Evolutionary conservation across 2,797 vertebrate species (phyloP).

Genomic region (Anguilla anguilla): DNA sequence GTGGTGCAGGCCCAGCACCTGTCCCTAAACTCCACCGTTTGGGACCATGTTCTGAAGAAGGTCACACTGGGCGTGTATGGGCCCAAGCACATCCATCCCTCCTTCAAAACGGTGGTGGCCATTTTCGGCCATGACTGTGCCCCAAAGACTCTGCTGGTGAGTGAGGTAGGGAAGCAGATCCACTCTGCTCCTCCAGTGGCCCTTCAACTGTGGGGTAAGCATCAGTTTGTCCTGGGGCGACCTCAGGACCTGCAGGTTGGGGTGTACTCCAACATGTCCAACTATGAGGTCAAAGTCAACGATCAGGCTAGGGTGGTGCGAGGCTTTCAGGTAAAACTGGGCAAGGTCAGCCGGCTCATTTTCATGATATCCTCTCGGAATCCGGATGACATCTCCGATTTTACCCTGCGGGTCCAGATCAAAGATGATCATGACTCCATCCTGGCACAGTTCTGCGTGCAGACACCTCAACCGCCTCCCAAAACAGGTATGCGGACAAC

Average conservation of each 20-base stretch:
- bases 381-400: slow-evolving; percentile 82
- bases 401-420: slow-evolving; percentile 88
- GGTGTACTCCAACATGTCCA: slow-evolving; percentile 92
- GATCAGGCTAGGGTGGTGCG: slow-evolving; percentile 83
- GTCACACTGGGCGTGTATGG: slow-evolving; percentile 92
- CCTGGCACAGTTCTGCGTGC: slow-evolving; percentile 92
- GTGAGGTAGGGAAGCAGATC: slow-evolving; percentile 78
- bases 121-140: slow-evolving; percentile 92
- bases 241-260: slow-evolving; percentile 89
- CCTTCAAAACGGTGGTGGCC: slow-evolving; percentile 92
- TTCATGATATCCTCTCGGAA: slow-evolving; percentile 83
- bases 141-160: slow-evolving; percentile 88
- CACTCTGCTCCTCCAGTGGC: slow-evolving; percentile 78
- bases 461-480: slow-evolving; percentile 87
- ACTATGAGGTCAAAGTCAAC: slow-evolving; percentile 82
- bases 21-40: slow-evolving; percentile 81
- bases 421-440: slow-evolving; percentile 86
- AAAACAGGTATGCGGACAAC: slow-evolving; percentile 81
- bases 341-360: slow-evolving; percentile 88
- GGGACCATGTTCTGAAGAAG: slow-evolving; percentile 92
- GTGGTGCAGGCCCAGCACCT: slow-evolving; percentile 81
- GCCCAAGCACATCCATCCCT: slow-evolving; percentile 94
- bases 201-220: slow-evolving; percentile 94
- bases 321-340: slow-evolving; percentile 94
- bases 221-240: slow-evolving; percentile 84